Evolutionary conservation across 2,888 invertebrate species (phyloP), one percentile per base, ranked within the genome.

Genomic region (Drosophila hamatofila): DNA sequence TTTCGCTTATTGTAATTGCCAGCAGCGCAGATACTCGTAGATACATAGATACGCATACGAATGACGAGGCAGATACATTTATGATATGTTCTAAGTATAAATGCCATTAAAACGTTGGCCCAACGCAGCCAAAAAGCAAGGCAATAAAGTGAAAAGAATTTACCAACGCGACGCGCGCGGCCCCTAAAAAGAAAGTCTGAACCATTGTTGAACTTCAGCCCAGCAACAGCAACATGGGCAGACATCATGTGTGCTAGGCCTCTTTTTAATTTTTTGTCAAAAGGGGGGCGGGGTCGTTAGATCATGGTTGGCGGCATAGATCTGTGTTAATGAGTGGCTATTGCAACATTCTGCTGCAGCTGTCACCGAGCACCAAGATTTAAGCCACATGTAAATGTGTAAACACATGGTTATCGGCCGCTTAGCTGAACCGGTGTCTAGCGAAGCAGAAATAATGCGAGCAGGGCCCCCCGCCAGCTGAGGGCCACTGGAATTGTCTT

Each of bases 121-220:
- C 80, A 81, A 80, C 78, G 78, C 60, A 65, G 56, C 56, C 64
- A 66, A 75, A 69, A 78, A 61, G 64, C 71, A 71, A 77, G 63
- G 61, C 67, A 71, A 81, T 78, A 62, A 81, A 78, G 75, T 76
- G 76, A 71, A 71, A 72, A 75, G 58, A 72, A 75, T 77, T 70
- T 89, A 87, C 89, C 89, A 85, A 89, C 89, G 89, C 85, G 75
- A 55, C 44, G 86, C 33, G 56, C 25, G 42, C 33, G 58, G 44
- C 67, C 65, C 55, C 49, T 25, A 39, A 74, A 78, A 80, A 81
- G 81, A 81, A 81, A 79, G 78, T 80, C 67, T 80, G 75, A 78
- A 75, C 77, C 44, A 42, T 55, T 60, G 67, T 51, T 78, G 76
- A 76, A 78, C 74, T 78, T 76, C 14, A 44, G 56, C 63, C 33